Evolutionary conservation across 2,113 vertebrate species (phyloP).

Genomic region (Pangasianodon gigas): DNA sequence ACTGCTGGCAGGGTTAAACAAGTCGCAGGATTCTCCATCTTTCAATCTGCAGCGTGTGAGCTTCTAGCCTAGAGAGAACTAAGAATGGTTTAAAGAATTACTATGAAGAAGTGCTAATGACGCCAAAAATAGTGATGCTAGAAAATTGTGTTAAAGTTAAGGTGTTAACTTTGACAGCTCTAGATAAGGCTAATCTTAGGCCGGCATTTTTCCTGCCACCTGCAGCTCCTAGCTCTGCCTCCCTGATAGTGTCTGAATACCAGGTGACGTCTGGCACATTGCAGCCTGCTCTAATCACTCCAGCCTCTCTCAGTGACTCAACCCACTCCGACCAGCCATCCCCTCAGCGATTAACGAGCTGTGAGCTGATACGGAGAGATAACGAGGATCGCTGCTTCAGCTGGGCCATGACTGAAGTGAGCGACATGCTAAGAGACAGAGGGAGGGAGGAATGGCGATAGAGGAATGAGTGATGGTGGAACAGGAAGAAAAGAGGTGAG

Average conservation of each 20-base stretch:
- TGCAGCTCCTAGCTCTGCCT: neutral
- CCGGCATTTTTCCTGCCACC: neutral
- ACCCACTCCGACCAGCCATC: conserved; percentile 59
- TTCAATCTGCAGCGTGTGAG: neutral
- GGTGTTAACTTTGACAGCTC: neutral
- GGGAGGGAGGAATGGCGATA: neutral
- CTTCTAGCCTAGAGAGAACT: neutral
- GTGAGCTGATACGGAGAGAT: conserved; percentile 37
- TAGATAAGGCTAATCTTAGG: conserved; percentile 15
- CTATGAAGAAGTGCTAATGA: neutral
- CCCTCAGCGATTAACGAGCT: conserved; percentile 68
- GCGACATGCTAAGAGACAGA: conserved; percentile 22
- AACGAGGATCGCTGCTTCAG: conserved; percentile 34
- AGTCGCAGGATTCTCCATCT: neutral
- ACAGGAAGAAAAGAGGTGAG: neutral
- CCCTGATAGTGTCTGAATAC: conserved; percentile 20
- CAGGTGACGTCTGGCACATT: conserved; percentile 40
- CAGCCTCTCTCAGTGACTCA: conserved; percentile 20
- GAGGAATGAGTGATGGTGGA: neutral
- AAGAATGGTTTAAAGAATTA: neutral
- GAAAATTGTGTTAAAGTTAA: neutral
- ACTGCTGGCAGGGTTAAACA: conserved; percentile 19
- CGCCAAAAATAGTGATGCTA: neutral
- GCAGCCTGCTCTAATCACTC: conserved; percentile 32
- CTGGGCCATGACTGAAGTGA: neutral